A percentile compares a stretch with the other conserved stretches of the same genome.
phyloP scores from a whole-genome alignment of 2,113 vertebrate species.

The Alligator sinensis region DNA sequence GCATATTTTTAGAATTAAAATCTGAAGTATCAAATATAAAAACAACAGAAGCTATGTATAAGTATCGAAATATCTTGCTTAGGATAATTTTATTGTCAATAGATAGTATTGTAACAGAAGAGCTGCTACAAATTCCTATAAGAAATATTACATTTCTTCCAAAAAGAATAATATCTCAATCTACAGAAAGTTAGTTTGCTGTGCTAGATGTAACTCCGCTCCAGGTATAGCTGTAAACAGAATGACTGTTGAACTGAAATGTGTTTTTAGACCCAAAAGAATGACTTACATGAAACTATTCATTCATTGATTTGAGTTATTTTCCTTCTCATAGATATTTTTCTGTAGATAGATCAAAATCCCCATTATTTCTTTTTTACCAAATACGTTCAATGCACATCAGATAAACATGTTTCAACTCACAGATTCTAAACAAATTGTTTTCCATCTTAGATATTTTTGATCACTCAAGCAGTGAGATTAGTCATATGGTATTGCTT shows the following conservation, averaged over 20 bases:
- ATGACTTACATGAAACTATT: too few species aligned
- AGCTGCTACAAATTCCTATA: not conserved
- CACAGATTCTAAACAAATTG: not conserved
- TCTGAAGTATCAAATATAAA: not conserved
- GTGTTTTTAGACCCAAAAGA: too few species aligned
- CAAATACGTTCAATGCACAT: not conserved
- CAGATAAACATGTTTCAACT: not conserved
- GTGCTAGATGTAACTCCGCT: not conserved
- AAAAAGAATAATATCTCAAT: not conserved
- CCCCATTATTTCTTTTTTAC: not conserved
- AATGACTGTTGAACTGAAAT: not conserved
- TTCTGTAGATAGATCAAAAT: not conserved
- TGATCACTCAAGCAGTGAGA: not conserved
- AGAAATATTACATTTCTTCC: not conserved
- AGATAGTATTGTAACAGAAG: too few species aligned
- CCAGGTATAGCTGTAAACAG: not conserved
- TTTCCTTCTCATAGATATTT: too few species aligned
- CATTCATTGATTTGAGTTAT: too few species aligned
- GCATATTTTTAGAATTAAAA: not conserved
- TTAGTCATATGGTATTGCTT: not conserved
- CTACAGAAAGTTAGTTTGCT: not conserved
- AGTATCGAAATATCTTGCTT: not conserved
- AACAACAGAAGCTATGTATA: not conserved
- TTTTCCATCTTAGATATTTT: not conserved
- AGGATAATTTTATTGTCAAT: too few species aligned